Percentiles rank a stretch among this genome's conserved stretches.
Conservation (phyloP, 1,140 invertebrate species). For the Venustaconcha ellipsiformis region DNA sequence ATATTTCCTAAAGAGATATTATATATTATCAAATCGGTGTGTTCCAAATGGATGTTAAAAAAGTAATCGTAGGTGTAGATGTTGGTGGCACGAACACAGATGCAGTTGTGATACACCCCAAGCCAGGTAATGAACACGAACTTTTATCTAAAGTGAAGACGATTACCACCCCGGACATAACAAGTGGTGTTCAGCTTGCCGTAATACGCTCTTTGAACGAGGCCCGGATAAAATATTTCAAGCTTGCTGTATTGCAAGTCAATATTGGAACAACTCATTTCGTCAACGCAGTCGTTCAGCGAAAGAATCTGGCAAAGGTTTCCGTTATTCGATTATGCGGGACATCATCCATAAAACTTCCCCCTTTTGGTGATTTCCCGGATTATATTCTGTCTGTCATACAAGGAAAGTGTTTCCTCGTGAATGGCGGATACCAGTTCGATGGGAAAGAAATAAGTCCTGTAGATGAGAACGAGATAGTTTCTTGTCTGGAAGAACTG, state of each 20-base stretch:
- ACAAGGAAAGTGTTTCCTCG: slow-evolving; percentile 40
- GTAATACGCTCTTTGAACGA: slow-evolving; percentile 36
- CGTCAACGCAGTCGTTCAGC: slow-evolving; percentile 62
- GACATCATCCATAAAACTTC: slow-evolving; percentile 48
- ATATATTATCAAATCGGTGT: too few species aligned
- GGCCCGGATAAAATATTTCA: slow-evolving; percentile 24
- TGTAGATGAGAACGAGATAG: slow-evolving; percentile 47
- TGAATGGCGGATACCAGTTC: slow-evolving; percentile 58
- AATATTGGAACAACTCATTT: slow-evolving; percentile 67
- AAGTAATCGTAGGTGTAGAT: too few species aligned
- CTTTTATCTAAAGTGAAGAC: slow-evolving; percentile 39
- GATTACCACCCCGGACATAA: slow-evolving; percentile 58
- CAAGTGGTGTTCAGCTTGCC: slow-evolving; percentile 50
- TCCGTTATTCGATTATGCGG: slow-evolving; percentile 62
- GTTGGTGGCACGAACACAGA: too few species aligned
- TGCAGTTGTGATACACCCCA: too few species aligned
- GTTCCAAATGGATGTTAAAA: too few species aligned
- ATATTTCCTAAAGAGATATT: too few species aligned
- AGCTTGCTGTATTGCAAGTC: slow-evolving; percentile 43
- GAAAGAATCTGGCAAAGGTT: slow-evolving; percentile 52
- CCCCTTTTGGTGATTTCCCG: slow-evolving; percentile 60
- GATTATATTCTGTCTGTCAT: slow-evolving; percentile 38
- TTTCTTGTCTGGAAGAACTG: slow-evolving; percentile 32
- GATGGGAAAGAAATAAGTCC: slow-evolving; percentile 53
- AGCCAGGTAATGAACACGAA: too few species aligned